These are phyloP conservation scores for Drosophila nikananu DNA, from an alignment of 1,140 invertebrate species.

Conservation along the genomic window DNA sequence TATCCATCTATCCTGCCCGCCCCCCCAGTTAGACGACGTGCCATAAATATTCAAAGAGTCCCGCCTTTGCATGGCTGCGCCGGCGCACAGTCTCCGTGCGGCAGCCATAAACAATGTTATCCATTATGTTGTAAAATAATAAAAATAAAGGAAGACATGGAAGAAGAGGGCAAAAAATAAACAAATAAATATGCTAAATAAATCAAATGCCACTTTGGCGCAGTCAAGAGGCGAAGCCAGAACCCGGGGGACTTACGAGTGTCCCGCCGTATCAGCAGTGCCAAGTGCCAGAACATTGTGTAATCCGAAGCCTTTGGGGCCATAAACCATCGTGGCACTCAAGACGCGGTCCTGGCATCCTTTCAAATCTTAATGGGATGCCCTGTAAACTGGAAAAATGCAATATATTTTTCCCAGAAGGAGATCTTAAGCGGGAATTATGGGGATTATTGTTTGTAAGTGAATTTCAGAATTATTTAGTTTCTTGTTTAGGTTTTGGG, in stretches of 20 bases:
- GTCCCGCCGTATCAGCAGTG: constrained; percentile 8
- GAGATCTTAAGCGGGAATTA: not conserved
- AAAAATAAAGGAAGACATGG: not conserved
- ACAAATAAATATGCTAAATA: constrained; percentile 54
- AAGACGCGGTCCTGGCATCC: constrained; percentile 8
- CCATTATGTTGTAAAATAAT: constrained; percentile 35
- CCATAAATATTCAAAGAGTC: constrained; percentile 66
- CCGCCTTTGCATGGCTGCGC: constrained; percentile 33
- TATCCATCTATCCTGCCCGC: constrained; percentile 20
- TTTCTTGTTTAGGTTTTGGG: not conserved
- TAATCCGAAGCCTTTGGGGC: constrained; percentile 65
- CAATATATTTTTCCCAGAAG: not conserved
- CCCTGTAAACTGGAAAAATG: not conserved
- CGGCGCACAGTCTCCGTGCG: constrained; percentile 41
- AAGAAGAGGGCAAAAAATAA: constrained; percentile 4
- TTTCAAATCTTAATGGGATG: constrained; percentile 24
- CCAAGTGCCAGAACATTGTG: constrained; percentile 41
- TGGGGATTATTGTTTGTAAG: not conserved
- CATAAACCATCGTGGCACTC: constrained; percentile 56
- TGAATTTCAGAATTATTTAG: too few species aligned
- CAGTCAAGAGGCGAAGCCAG: constrained; percentile 5
- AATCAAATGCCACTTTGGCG: constrained; percentile 56
- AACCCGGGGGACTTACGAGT: constrained; percentile 31
- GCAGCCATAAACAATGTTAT: constrained; percentile 59
- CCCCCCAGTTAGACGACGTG: constrained; percentile 47